These are phyloP conservation scores for Dendrolimus punctatus DNA, from an alignment of 1,140 invertebrate genomes.

Conservation along the genomic window DNA sequence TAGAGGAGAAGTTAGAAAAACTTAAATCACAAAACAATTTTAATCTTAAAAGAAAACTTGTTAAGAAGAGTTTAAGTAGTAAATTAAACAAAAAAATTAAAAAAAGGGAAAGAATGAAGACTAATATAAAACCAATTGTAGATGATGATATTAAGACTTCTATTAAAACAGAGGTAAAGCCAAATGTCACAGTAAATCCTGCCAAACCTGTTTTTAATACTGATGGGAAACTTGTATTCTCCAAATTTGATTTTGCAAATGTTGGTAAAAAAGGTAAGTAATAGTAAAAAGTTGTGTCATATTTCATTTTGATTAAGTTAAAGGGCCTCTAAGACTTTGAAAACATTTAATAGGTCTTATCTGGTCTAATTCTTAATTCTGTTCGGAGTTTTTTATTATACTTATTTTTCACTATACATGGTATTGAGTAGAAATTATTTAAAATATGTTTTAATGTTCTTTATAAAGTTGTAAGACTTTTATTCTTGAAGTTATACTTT, in stretches of 20 bases:
- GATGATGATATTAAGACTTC: slow-evolving; percentile 12
- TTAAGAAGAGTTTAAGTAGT: slow-evolving; percentile 56
- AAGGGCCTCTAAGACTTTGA: too few relatives aligned
- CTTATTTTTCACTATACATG: too few relatives aligned
- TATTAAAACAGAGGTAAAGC: slow-evolving; percentile 21
- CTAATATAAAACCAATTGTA: slow-evolving; percentile 27
- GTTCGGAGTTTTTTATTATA: too few relatives aligned
- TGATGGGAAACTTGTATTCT: slow-evolving; percentile 86
- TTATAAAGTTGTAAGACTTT: too few relatives aligned
- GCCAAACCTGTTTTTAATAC: slow-evolving; percentile 82
- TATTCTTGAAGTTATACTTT: too few relatives aligned
- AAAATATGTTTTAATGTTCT: too few relatives aligned
- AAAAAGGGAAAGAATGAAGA: slow-evolving; percentile 45
- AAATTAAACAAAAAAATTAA: slow-evolving; percentile 61
- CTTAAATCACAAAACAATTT: slow-evolving; percentile 55
- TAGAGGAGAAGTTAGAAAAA: slow-evolving; percentile 58
- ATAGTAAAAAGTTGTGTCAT: slow-evolving; percentile 7
- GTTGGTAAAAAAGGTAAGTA: slow-evolving; percentile 42
- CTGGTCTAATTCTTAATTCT: too few relatives aligned
- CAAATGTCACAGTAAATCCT: slow-evolving; percentile 26
- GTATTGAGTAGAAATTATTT: too few relatives aligned
- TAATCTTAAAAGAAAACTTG: slow-evolving; percentile 55
- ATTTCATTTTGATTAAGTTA: too few relatives aligned
- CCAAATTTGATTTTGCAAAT: slow-evolving; percentile 85
- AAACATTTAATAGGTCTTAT: too few relatives aligned